These are phyloP conservation scores for Hypselothyrea guttata DNA, from an alignment of 2,888 invertebrate species.

Conservation along the genomic window DNA sequence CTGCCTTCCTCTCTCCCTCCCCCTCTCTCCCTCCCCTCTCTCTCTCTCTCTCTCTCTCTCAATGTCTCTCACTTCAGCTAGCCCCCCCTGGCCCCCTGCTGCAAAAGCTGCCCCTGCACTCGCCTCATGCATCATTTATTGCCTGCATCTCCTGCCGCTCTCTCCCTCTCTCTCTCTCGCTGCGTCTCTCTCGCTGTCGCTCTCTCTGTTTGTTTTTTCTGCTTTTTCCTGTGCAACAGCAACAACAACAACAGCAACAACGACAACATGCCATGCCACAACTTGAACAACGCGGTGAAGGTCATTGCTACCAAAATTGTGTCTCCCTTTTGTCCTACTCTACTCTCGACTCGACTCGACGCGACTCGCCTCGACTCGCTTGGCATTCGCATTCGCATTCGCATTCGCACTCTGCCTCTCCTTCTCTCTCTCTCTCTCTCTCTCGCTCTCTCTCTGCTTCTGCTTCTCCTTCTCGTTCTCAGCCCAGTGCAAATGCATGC, in stretches of 20 bases:
- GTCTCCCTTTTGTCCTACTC: constrained; percentile 81
- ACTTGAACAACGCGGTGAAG: constrained; percentile 83
- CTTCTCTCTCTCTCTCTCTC: constrained; percentile 34
- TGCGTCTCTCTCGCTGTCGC: constrained; percentile 32
- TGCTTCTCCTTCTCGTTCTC: constrained; percentile 33
- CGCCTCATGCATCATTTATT: constrained; percentile 68
- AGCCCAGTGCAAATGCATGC: constrained; percentile 33
- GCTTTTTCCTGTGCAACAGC: constrained; percentile 36
- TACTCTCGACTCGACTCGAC: constrained; percentile 62
- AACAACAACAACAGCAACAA: constrained; percentile 26
- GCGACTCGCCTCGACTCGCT: constrained; percentile 48
- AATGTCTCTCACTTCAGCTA: not conserved
- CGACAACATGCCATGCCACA: constrained; percentile 53
- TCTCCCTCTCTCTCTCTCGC: constrained; percentile 43
- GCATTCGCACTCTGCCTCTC: constrained; percentile 22
- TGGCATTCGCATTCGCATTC: constrained; percentile 17
- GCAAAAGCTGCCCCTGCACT: not conserved
- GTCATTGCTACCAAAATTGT: constrained; percentile 83
- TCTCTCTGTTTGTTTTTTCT: constrained; percentile 13
- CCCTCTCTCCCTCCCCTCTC: not conserved
- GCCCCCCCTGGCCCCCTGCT: constrained; percentile 1
- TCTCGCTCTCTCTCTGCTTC: constrained; percentile 41
- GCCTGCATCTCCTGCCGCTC: constrained; percentile 38
- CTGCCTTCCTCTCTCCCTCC: constrained; percentile 19
- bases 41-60: no score